These are phyloP conservation scores for Barypeithes pellucidus DNA, from an alignment of 2,888 invertebrate genomes.

Conservation along the genomic window DNA sequence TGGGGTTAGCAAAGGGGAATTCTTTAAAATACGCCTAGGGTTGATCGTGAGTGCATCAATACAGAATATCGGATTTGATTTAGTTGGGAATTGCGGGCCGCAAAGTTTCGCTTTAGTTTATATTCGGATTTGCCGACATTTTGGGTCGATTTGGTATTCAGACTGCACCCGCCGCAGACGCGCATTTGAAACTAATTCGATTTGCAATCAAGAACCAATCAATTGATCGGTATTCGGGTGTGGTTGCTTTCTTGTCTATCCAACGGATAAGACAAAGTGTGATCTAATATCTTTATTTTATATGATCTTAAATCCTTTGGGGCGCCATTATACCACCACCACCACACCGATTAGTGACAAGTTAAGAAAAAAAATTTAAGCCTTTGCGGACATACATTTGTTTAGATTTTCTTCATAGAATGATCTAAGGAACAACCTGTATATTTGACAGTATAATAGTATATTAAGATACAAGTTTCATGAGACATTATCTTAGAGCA, in stretches of 20 bases:
- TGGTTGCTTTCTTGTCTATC: slow-evolving; percentile 62
- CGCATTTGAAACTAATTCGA: slow-evolving; percentile 74
- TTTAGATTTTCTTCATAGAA: too few species aligned
- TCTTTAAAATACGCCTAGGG: slow-evolving; percentile 29
- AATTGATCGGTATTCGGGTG: slow-evolving; percentile 74
- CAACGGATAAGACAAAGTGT: not conserved
- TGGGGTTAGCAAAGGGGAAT: slow-evolving; percentile 3
- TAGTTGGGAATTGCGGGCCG: slow-evolving; percentile 30
- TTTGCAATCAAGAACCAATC: slow-evolving; percentile 76
- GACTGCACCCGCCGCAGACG: slow-evolving; percentile 10
- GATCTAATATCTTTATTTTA: too few species aligned
- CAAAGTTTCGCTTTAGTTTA: slow-evolving; percentile 30
- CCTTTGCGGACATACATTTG: too few species aligned
- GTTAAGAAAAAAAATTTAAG: too few species aligned
- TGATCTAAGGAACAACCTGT: too few species aligned
- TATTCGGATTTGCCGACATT: slow-evolving; percentile 20
- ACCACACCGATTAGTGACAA: too few species aligned
- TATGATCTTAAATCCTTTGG: too few species aligned
- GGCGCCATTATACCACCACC: too few species aligned
- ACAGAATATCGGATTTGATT: slow-evolving; percentile 30
- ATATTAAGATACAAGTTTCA: too few species aligned
- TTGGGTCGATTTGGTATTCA: slow-evolving; percentile 4
- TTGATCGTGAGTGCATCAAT: slow-evolving; percentile 31
- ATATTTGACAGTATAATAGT: too few species aligned
- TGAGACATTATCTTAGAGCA: too few species aligned